Conservation (phyloP, 2,113 vertebrate species). For the Rhinoderma darwinii region DNA sequence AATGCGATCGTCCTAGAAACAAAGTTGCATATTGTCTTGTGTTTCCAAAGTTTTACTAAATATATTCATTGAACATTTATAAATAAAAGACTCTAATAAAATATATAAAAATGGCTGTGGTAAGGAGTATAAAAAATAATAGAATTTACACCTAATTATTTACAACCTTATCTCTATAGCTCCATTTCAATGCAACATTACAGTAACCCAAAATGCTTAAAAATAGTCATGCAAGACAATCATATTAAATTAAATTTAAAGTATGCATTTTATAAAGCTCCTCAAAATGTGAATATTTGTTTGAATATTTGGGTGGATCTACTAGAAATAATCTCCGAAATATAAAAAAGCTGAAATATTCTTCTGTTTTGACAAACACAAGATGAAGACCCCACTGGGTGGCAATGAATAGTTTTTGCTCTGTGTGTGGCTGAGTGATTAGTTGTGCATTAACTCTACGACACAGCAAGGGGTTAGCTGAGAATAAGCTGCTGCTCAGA, state of each 20-base stretch:
- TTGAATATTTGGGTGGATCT: background rate
- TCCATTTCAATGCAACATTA: background rate
- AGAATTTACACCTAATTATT: background rate
- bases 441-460: constrained; percentile 9
- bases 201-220: no score
- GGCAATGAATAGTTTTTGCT: constrained; percentile 14
- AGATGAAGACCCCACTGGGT: background rate
- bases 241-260: background rate
- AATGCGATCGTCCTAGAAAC: no score
- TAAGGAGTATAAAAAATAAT: background rate
- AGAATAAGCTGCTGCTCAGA: background rate
- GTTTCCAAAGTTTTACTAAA: no score
- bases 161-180: background rate
- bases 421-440: constrained; percentile 41
- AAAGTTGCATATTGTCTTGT: no score
- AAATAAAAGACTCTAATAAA: no score
- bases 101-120: no score
- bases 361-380: background rate
- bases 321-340: background rate
- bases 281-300: background rate
- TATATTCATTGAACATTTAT: no score
- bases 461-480: constrained; percentile 9
- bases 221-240: no score
- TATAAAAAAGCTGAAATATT: background rate
- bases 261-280: background rate